Base-by-base conservation (phyloP, 2,888 invertebrate species). In the Rhagium mordax region DNA sequence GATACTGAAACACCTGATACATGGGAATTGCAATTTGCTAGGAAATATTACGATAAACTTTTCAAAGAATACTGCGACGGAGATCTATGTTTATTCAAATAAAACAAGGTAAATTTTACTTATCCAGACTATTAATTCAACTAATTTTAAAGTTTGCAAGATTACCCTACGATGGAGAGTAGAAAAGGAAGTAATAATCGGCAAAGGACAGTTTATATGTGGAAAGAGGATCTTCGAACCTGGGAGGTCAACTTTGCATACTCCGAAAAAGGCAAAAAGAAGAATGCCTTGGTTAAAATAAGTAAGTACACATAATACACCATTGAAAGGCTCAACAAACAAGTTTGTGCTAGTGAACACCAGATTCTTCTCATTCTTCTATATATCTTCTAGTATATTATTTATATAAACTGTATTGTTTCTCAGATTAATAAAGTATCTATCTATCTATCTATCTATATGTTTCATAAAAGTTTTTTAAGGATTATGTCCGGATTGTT, bases 201-300 rank as follows among this genome's bases (percentile, higher is more conserved):
- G 98, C 1, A 96, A 96, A 88, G 99, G 99, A 0, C 99, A 99
- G 87, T 99, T 99, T 87, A 92, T 92, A 74, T 99, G 99, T 87
- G 98, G 96, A 0, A 90, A 72, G 90, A 90, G 7, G 89, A 87
- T 2, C 90, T 99, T 21, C 92, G 93, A 71, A 96, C 96, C 57
- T 99, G 99, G 99, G 99, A 99, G 89, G 97, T 99, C 0, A 98
- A 99, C 89, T 99, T 99, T 89, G 95, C 93, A 0, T 99, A 99
- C 84, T 83, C 92, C 21, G 99, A 99, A 87, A 91, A 94, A 27
- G 94, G 92, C 0, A 92, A 93, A 80, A 95, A 94, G 87, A 98
- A 96, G 86, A 98, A 98, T 89, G 98, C 98, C 3, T 90, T 99
- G 4, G 96, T 99, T 0, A 99, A 99, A 91, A 89, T 98, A 78